These are phyloP conservation scores for Tarsius wallacei DNA, from an alignment of 2,797 vertebrate species.

Conservation along the genomic window DNA sequence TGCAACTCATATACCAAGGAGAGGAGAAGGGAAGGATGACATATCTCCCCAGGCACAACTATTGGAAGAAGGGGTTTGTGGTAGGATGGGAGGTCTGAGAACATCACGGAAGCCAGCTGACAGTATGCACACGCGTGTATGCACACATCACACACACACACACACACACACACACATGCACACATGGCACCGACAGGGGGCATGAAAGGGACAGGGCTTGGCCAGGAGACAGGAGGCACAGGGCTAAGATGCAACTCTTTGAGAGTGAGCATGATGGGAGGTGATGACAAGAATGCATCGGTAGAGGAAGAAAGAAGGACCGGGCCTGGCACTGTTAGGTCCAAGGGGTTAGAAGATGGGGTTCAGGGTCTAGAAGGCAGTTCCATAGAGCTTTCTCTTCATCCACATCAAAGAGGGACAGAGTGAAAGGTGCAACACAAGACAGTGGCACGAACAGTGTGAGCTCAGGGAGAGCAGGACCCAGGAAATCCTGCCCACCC, in stretches of 20 bases:
- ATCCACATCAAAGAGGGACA: not conserved
- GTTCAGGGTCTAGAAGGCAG: not conserved
- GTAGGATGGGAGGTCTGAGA: not conserved
- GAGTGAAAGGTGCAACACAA: not conserved
- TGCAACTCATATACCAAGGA: not conserved
- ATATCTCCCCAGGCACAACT: not conserved
- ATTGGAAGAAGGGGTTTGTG: not conserved
- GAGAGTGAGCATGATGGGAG: not conserved
- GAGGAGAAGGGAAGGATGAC: too few species aligned
- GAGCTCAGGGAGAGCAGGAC: too few species aligned
- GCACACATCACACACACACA: not conserved
- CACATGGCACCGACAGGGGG: not conserved
- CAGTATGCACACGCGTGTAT: not conserved
- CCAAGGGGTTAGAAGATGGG: not conserved
- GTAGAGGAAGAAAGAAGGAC: accelerated
- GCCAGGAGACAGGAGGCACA: not conserved
- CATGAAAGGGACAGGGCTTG: not conserved
- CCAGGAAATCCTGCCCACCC: not conserved
- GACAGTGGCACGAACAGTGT: accelerated
- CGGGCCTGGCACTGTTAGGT: not conserved
- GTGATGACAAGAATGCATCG: too few species aligned
- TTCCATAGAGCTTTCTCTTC: not conserved
- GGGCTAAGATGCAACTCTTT: not conserved
- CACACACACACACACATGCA: accelerated
- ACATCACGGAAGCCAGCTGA: not conserved